Conservation (phyloP, 2,888 invertebrate genomes). For the Hypsopygia costalis region DNA sequence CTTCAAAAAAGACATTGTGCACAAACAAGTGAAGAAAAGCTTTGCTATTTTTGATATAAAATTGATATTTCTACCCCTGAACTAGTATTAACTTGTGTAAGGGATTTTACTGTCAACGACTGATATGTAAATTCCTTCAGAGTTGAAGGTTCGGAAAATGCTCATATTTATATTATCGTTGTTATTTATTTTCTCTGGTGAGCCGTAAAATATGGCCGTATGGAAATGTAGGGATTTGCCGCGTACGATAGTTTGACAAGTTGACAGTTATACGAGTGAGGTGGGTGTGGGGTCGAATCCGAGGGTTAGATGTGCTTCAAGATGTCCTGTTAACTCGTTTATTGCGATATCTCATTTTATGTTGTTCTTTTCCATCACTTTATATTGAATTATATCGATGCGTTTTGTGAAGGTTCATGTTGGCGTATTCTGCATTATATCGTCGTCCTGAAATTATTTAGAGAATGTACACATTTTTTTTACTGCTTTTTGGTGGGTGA, state of each 20-base stretch:
- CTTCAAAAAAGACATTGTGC: too few species aligned
- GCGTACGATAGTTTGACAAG: slow-evolving; percentile 70
- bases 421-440: not conserved
- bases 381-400: slow-evolving; percentile 37
- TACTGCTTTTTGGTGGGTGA: too few species aligned
- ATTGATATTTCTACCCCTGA: slow-evolving; percentile 44
- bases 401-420: slow-evolving; percentile 1
- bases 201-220: slow-evolving; percentile 73
- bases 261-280: slow-evolving; percentile 69
- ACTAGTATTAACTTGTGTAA: slow-evolving; percentile 48
- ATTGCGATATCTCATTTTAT: slow-evolving; percentile 49
- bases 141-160: slow-evolving; percentile 65
- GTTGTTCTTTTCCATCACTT: slow-evolving; percentile 27
- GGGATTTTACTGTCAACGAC: slow-evolving; percentile 70
- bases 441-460: too few species aligned
- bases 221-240: slow-evolving; percentile 74
- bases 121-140: slow-evolving; percentile 73
- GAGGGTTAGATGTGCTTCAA: slow-evolving; percentile 36
- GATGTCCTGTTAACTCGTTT: slow-evolving; percentile 57
- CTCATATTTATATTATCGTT: slow-evolving; percentile 72
- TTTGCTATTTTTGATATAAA: slow-evolving; percentile 12
- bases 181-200: slow-evolving; percentile 76
- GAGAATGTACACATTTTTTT: too few species aligned
- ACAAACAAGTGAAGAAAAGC: too few species aligned
- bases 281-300: slow-evolving; percentile 22